Base-by-base conservation (phyloP, 2,113 vertebrate genomes). In the Hemiscyllium ocellatum region DNA sequence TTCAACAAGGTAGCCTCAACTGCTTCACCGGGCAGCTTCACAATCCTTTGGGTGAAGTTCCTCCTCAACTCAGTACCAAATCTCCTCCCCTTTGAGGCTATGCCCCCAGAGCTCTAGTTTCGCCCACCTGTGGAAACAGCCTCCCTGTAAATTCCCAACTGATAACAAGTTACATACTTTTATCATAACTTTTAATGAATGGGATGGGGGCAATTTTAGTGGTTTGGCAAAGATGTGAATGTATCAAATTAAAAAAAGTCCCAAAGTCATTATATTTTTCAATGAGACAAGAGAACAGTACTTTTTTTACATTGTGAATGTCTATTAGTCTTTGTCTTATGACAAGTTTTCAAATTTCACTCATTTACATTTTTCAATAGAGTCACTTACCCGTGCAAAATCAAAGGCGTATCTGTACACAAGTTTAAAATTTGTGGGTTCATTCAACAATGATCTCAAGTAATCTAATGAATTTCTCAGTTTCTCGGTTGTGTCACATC, bases 331-430 rank as follows among this genome's bases (percentile, higher is more conserved):
- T 37, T 66, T 4, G n/a, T 19, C 61, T 22, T 37, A 37, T 93
- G n/a, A 68, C 15, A 93, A 66, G n/a, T 68, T 65, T 93, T 65
- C 33, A 33, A 37, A 68, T 61, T 66, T 66, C 19, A 20, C 33
- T n/a, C 37, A 56, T 91, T 65, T 65, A 5, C 3, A 91, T 66
- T 91, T 89, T 50, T 26, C 29, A 70, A 50, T 37, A 33, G 42
- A 72, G 7, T 50, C n/a, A 98, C 99, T 98, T 97, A 99, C 99
- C 98, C 99, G 98, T 97, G 99, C 99, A 97, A 99, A 99, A 97
- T 99, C 99, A 98, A 99, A 99, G 52, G 99, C 99, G 0, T 99
- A 99, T 99, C 99, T 98, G 98, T 99, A 99, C 98, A 99, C 99
- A 98, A 99, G 99, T 97, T 99, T 99, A 98, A 99, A 99, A 98